Evolutionary conservation across 2,113 vertebrate genomes (phyloP).

Genomic region (Oceanites oceanicus): DNA sequence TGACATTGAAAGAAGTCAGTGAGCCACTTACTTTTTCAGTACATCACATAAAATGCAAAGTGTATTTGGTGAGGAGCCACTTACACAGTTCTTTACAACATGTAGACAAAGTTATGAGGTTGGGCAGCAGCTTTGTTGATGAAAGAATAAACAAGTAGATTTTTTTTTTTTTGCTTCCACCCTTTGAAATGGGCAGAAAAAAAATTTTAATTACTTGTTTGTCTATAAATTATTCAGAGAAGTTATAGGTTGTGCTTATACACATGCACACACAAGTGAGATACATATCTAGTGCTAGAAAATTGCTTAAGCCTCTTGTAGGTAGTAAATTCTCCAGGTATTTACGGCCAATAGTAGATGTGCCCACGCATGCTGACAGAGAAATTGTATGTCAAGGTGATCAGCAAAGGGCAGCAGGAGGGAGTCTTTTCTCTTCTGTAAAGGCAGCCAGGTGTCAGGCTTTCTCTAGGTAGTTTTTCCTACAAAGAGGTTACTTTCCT

Average conservation of each 20-base stretch:
- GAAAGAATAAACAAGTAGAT: background rate
- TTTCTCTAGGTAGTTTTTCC: background rate
- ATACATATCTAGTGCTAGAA: background rate
- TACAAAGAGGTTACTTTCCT: background rate
- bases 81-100: background rate
- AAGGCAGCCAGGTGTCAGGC: background rate
- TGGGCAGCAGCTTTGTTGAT: constrained; percentile 34
- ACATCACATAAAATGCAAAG: constrained; percentile 50
- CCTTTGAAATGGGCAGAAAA: constrained; percentile 12
- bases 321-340: background rate
- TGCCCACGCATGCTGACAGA: background rate
- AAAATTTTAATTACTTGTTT: constrained; percentile 61
- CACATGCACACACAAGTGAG: background rate
- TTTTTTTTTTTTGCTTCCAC: background rate
- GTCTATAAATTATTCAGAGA: constrained; percentile 7
- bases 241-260: background rate
- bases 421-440: background rate
- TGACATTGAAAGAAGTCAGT: constrained; percentile 22
- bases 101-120: constrained; percentile 46
- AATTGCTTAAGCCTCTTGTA: background rate
- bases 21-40: constrained; percentile 19
- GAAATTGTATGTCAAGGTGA: background rate
- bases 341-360: background rate
- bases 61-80: constrained; percentile 39
- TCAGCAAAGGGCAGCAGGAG: background rate